Conservation (phyloP, 2,113 vertebrate genomes). For the Muntiacus muntjak region DNA sequence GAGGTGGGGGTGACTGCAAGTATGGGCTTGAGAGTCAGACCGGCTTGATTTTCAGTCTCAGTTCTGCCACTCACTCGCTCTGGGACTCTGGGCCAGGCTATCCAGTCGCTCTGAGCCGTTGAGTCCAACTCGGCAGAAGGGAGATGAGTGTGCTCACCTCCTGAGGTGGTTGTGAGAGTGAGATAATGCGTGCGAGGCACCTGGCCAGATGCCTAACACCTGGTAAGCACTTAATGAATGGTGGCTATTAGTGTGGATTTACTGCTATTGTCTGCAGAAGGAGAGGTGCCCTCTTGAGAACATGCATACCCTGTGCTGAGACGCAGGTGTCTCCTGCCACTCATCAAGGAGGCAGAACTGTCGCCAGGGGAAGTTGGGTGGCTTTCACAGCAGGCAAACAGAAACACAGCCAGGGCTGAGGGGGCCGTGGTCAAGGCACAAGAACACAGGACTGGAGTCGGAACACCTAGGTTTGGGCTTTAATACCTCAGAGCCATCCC, state of each 20-base stretch:
- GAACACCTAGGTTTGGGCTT: neutral
- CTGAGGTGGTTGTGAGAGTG: neutral
- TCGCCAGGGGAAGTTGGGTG: neutral
- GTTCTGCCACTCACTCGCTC: neutral
- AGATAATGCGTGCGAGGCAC: neutral
- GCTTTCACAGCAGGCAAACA: neutral
- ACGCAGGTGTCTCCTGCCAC: neutral
- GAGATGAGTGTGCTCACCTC: neutral
- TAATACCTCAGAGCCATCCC: neutral
- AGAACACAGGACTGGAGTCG: neutral
- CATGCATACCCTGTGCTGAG: neutral
- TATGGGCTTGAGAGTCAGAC: neutral
- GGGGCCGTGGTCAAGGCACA: accelerated
- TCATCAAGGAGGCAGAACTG: neutral
- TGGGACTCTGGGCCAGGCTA: neutral
- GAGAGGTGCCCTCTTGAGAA: neutral
- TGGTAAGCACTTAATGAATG: neutral
- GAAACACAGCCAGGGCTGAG: neutral
- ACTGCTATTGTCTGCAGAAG: neutral
- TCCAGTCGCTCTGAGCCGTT: neutral
- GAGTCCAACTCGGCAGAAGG: neutral
- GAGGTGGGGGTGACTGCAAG: neutral
- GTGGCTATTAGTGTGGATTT: neutral
- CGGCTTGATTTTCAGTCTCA: neutral
- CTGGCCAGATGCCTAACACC: neutral